Conservation (phyloP, 1,140 invertebrate species). For the Drosophila lacteicornis region DNA sequence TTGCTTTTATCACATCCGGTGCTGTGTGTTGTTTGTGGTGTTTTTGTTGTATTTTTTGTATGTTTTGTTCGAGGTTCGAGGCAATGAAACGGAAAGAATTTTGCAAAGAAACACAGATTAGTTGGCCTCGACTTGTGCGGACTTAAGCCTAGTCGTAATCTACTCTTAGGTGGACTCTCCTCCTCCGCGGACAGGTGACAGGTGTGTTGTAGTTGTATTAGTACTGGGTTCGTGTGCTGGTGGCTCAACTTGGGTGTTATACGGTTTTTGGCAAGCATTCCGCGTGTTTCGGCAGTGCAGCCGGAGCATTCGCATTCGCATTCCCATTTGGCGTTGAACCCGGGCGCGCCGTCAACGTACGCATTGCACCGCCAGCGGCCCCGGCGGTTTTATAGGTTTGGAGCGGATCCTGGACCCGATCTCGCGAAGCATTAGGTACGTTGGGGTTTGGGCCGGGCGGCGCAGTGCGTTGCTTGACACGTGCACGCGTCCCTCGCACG, state of each 20-base stretch:
- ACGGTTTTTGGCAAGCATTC: conserved; percentile 78
- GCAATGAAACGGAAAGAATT: conserved; percentile 70
- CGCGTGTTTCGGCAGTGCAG: conserved; percentile 51
- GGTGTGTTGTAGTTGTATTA: conserved; percentile 14
- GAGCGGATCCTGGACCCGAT: background rate
- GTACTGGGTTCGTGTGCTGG: conserved; percentile 43
- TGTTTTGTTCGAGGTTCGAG: conserved; percentile 13
- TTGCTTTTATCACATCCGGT: conserved; percentile 88
- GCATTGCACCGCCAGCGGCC: conserved; percentile 47
- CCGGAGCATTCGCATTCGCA: conserved; percentile 51
- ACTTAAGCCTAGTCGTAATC: conserved; percentile 26
- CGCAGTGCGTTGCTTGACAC: conserved; percentile 54
- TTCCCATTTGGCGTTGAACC: conserved; percentile 36
- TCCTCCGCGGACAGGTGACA: conserved; percentile 34
- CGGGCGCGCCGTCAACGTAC: conserved; percentile 47
- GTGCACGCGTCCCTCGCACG: conserved; percentile 50
- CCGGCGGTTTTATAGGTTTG: background rate
- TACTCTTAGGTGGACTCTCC: conserved; percentile 11
- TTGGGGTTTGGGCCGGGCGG: conserved; percentile 34
- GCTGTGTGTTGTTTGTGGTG: conserved; percentile 86
- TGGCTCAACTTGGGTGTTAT: conserved; percentile 77
- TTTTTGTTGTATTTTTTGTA: conserved; percentile 8
- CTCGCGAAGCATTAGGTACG: conserved; percentile 55
- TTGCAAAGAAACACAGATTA: conserved; percentile 65
- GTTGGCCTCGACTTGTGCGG: conserved; percentile 27